phyloP scores from a whole-genome alignment of 2,797 vertebrate species.

The Coranthus polyacanthus region DNA sequence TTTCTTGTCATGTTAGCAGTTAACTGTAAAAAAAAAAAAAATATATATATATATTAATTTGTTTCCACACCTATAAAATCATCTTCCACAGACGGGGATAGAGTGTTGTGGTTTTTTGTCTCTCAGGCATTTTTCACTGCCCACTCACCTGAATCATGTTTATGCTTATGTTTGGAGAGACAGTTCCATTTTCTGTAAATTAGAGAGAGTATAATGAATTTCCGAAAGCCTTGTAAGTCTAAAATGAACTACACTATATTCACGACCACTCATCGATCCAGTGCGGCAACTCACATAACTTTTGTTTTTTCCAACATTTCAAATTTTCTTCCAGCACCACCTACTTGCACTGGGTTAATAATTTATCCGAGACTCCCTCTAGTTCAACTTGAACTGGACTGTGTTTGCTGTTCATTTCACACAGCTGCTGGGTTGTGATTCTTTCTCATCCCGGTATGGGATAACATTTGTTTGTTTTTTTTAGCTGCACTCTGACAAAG shows the following conservation, averaged over 20 bases:
- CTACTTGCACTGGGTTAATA: constrained; percentile 52
- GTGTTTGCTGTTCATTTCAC: constrained; percentile 57
- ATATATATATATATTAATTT: constrained; percentile 12
- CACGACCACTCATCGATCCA: constrained; percentile 50
- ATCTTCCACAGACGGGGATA: constrained; percentile 15
- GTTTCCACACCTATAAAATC: constrained; percentile 27
- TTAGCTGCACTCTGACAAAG: constrained; percentile 66
- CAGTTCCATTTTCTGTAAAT: constrained; percentile 65
- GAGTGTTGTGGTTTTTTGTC: constrained; percentile 35
- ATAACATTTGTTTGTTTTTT: constrained; percentile 64
- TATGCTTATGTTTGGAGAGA: constrained; percentile 50
- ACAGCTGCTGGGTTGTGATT: constrained; percentile 46
- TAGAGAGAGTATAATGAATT: constrained; percentile 50
- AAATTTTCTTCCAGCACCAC: constrained; percentile 14
- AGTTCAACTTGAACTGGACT: constrained; percentile 39
- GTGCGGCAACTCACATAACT: constrained; percentile 18
- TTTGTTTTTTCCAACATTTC: constrained; percentile 3
- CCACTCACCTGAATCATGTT: constrained; percentile 69
- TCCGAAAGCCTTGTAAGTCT: constrained; percentile 45
- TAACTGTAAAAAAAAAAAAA: constrained; percentile 12
- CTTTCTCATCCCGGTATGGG: constrained; percentile 52
- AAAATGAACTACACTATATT: constrained; percentile 54
- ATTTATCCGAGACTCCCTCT: constrained; percentile 35
- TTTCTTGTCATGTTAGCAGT: constrained; percentile 6
- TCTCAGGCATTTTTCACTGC: constrained; percentile 44